Base-by-base conservation (phyloP, 2,113 vertebrate genomes). In the Gopherus flavomarginatus region DNA sequence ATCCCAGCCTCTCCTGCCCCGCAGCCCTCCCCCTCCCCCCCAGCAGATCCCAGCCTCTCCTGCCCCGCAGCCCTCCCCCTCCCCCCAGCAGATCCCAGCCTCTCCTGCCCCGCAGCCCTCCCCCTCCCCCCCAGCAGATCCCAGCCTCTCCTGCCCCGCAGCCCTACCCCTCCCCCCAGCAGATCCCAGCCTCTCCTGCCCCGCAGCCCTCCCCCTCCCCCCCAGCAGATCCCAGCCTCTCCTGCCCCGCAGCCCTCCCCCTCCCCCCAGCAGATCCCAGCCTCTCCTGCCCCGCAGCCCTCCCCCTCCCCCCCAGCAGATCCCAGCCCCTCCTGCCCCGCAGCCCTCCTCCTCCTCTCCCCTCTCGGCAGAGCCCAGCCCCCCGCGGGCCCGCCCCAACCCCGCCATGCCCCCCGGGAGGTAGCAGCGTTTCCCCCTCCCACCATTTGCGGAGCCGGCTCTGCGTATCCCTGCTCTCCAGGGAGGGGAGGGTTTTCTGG, bases 401-500 rank as follows among this genome's bases (percentile, higher is more conserved):
- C 31, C 35, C 6, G 35, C 65, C 35, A 16, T 50, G 49, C 12
- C 8, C 4, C 27, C 11, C 8, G 6, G 8, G 31, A 42, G 13
- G 11, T 49, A 12, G n/a, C 35, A 2, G 21, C 2, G 35, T 4
- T 1, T n/a, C 38, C 9, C 52, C 16, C 87, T 44, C 97, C 96
- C 98, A 99, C 98, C 98, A 99, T 93, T 98, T 98, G 83, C 97
- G 97, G n/a, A 99, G 98, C 5, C 98, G 95, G 19, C 90, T 88
- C 21, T 72, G 79, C 92, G 69, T 94, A 59, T 97, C 97, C 38
- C 38, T 85, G 87, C 88, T 65, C 85, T 96, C 95, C 89, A 98
- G 92, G 49, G 91, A 97, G 50, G 87, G 50, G 89, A 98, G 98
- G 3, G 87, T 35, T 94, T 95, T 98, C 86, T 98, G 97, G 24